Base-by-base conservation (phyloP, 2,797 vertebrate species). In the Otolemur crassicaudatus region DNA sequence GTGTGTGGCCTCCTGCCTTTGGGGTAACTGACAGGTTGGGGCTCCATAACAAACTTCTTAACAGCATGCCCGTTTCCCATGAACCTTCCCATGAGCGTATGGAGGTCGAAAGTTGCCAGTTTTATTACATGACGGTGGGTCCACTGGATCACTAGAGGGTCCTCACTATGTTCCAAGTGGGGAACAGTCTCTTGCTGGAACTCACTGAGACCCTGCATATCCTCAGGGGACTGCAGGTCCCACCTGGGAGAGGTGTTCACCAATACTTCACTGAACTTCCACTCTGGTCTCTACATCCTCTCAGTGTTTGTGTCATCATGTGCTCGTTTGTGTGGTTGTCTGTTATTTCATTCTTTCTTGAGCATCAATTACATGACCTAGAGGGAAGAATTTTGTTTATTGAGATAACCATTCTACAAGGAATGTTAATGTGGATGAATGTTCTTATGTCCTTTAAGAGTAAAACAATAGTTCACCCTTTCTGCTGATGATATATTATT, bases 181-280 rank as follows among this genome's bases (percentile, higher is more conserved):
- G 53, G 29, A 12, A 63, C 63, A 76, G 69, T 37, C 29, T 31
- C 4, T 0, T 43, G n/a, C 61, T 1, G 60, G 29, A 34, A 11
- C 2, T 4, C 5, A 5, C 16, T 49, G 5, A 56, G 37, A 67
- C n/a, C 56, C 11, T 43, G 9, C 25, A 19, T 5, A 14, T 25
- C 27, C 56, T 63, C 14, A 56, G 8, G 34, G 46, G 25, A 43
- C 22, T 40, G 1, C 0, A 0, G 23, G 60, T 14, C 4, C 7
- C 2, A 1, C 23, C 20, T 72, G 43, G 0, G 19, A 27, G 10
- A 63, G 2, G 19, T 25, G 37, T 19, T 77, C 23, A 9, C 46
- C 17, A 20, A 31, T 22, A 2, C 0, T 56, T 34, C 7, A 20
- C 14, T 0, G 7, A 63, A 34, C 3, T 22, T 27, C n/a, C 7